Conservation (phyloP, 2,888 invertebrate genomes). For the Ectemnius continuus region DNA sequence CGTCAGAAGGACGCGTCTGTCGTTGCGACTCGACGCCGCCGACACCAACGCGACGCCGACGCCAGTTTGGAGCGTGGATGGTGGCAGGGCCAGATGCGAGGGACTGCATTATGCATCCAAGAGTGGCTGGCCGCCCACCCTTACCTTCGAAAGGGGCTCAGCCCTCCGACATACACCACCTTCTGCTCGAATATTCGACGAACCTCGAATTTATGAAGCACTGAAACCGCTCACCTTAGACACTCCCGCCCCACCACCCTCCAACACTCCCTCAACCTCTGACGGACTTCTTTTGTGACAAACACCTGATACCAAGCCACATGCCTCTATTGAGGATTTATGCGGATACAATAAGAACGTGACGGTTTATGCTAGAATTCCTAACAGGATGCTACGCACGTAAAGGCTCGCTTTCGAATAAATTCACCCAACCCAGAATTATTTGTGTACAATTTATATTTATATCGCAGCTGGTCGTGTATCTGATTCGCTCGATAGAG, state of each 20-base stretch:
- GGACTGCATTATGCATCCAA: slow-evolving; percentile 74
- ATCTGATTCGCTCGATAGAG: too few species aligned
- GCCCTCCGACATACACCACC: slow-evolving; percentile 33
- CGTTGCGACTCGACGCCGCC: slow-evolving; percentile 21
- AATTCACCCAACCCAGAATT: too few species aligned
- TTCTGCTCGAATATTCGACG: slow-evolving; percentile 55
- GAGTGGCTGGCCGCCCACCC: slow-evolving; percentile 57
- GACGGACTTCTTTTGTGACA: slow-evolving; percentile 3
- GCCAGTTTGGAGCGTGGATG: slow-evolving; percentile 20
- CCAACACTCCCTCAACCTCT: background rate
- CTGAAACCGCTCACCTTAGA: slow-evolving; percentile 6
- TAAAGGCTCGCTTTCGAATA: too few species aligned
- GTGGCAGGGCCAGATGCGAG: slow-evolving; percentile 54
- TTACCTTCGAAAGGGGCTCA: slow-evolving; percentile 30
- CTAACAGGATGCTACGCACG: too few species aligned
- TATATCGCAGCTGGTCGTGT: too few species aligned
- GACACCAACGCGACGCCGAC: slow-evolving; percentile 10
- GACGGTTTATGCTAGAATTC: too few species aligned
- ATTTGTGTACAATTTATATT: too few species aligned
- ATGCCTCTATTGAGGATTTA: too few species aligned
- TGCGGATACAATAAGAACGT: too few species aligned
- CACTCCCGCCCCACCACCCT: background rate
- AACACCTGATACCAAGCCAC: slow-evolving; percentile 1
- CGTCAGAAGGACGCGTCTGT: slow-evolving; percentile 19
- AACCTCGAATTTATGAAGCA: slow-evolving; percentile 40